phyloP scores from a whole-genome alignment of 2,113 vertebrate species.

The Brevimyrus niger region DNA sequence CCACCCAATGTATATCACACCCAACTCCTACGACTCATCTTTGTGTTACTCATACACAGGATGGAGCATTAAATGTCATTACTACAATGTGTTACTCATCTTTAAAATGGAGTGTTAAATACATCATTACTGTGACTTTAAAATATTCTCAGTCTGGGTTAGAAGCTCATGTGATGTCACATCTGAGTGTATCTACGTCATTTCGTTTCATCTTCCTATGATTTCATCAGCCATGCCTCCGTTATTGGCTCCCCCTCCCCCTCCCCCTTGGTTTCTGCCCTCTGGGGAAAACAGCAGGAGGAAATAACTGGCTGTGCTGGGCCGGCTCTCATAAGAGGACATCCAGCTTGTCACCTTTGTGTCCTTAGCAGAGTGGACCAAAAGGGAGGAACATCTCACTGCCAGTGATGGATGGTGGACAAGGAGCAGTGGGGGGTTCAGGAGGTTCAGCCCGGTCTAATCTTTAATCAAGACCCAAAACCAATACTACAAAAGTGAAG shows the following conservation, averaged over 20 bases:
- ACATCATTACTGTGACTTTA: background rate
- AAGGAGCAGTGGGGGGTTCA: background rate
- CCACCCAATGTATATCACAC: too few relatives aligned
- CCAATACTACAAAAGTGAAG: background rate
- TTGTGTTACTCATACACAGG: background rate
- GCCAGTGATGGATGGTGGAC: background rate
- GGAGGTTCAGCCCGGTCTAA: background rate
- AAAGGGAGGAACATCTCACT: background rate
- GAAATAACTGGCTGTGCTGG: conserved; percentile 41
- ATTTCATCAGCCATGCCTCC: background rate
- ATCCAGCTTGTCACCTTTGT: conserved; percentile 29
- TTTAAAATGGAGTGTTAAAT: background rate
- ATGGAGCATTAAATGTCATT: background rate
- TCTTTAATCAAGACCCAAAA: conserved; percentile 6
- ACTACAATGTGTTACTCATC: background rate
- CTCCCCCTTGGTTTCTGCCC: conserved; percentile 35
- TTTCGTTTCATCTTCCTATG: background rate
- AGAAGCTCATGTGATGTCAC: background rate
- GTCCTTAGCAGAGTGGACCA: conserved; percentile 19
- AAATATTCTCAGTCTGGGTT: background rate
- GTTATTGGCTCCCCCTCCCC: background rate
- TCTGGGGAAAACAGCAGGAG: conserved; percentile 38
- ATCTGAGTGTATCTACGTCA: background rate
- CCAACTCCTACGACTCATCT: background rate
- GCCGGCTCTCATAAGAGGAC: conserved; percentile 45